Evolutionary conservation across 2,888 invertebrate genomes (phyloP), one percentile per base, ranked within the genome.

Genomic region (Cheilosia impressa): DNA sequence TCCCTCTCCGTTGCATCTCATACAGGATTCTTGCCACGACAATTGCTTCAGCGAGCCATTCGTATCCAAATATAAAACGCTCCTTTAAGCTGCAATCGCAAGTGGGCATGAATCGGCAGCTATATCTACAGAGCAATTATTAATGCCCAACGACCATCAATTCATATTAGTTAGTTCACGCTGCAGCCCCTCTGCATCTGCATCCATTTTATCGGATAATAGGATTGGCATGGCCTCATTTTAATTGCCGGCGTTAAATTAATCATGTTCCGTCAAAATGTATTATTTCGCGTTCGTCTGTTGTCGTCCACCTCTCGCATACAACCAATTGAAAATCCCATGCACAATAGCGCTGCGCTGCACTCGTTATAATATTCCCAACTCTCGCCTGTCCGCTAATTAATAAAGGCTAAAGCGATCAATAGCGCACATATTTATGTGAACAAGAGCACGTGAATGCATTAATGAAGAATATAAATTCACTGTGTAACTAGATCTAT

Each of bases 351-450:
- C 53, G 75, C 73, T 69, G 45, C 58, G 79, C 69, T 69, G 52
- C 58, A 47, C 73, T 79, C 68, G 58, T 71, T 84, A 79, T 27
- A 24, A 75, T 45, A 84, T 84, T 84, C 75, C 75, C 72, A 77
- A 72, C 72, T 77, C 62, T 77, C 62, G 82, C 82, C 71, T 75
- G 65, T 63, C 76, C 63, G 81, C 76, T 85, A 85, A 85, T 85
- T 85, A 85, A 85, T 85, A 81, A 81, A 72, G 81, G 81, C 76
- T 85, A 58, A 66, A 85, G 71, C 85, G 81, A 81, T 85, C 81
- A 81, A 85, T 85, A 81, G 50, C 43, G 65, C 22, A 45, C 53
- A 45, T 58, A 53, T 10, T 6, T 22, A 6, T 24, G 41, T 57
- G 47, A 43, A 19, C 27, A 27, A 55, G n/a, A 60, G 45, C 57